Evolutionary conservation across 92 coral and sea anemone genomes (phyloP).

Genomic region (Heteractis magnifica): DNA sequence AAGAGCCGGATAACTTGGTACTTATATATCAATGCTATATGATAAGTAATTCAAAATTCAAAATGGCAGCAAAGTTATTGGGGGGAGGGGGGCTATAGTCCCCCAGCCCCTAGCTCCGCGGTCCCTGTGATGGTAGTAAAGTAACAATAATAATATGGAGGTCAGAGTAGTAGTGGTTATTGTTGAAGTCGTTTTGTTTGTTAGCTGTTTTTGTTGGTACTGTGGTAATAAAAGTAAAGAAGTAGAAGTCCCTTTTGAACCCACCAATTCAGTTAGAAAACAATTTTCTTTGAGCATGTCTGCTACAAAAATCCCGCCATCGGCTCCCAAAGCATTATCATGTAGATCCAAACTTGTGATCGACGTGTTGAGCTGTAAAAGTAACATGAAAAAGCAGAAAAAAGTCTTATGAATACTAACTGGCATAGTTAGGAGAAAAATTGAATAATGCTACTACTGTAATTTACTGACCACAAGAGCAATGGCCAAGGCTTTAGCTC

Average conservation of each 20-base stretch:
- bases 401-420: too few species aligned
- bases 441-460: background rate
- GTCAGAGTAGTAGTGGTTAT: too few species aligned
- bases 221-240: background rate
- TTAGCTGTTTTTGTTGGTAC: background rate
- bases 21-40: too few species aligned
- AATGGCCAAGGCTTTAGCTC: slow-evolving; percentile 79
- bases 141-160: too few species aligned
- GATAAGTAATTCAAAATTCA: too few species aligned
- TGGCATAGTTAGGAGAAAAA: background rate
- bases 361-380: slow-evolving; percentile 69
- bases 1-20: too few species aligned
- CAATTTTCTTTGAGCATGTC: slow-evolving; percentile 94
- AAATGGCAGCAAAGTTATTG: too few species aligned
- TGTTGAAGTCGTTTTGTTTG: too few species aligned
- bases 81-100: too few species aligned
- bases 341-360: slow-evolving; percentile 72
- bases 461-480: slow-evolving; percentile 77
- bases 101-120: too few species aligned
- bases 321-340: slow-evolving; percentile 82
- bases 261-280: slow-evolving; percentile 79
- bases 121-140: too few species aligned
- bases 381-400: background rate
- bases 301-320: slow-evolving; percentile 79
- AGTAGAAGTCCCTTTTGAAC: background rate